Conservation (phyloP, 2,888 invertebrate genomes). For the Synergus umbraculus region DNA sequence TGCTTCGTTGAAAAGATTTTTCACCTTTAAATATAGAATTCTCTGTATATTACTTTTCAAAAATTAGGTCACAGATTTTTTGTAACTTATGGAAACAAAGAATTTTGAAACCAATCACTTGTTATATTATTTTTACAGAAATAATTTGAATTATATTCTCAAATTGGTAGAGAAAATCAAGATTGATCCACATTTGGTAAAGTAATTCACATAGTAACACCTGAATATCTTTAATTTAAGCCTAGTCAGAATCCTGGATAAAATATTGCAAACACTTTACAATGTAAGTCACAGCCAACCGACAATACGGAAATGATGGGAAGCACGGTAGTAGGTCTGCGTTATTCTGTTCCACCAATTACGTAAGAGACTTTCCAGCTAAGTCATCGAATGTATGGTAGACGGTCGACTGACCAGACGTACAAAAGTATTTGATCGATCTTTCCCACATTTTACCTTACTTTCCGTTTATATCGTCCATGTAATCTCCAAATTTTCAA, state of each 20-base stretch:
- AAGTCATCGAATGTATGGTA: conserved; percentile 50
- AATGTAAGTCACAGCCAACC: conserved; percentile 45
- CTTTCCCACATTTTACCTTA: neutral
- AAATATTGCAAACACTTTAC: conserved; percentile 17
- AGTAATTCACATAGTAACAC: neutral
- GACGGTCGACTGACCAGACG: conserved; percentile 16
- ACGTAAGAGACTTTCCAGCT: conserved; percentile 72
- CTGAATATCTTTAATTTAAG: neutral
- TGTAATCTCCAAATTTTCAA: neutral
- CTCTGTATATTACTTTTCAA: too few species aligned
- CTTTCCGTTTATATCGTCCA: neutral
- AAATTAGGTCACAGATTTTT: too few species aligned
- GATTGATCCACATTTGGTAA: neutral
- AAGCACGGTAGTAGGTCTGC: conserved; percentile 60
- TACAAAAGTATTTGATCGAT: conserved; percentile 9
- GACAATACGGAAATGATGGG: conserved; percentile 73
- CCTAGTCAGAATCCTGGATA: neutral
- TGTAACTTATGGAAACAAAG: too few species aligned
- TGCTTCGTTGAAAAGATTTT: neutral
- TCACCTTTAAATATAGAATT: neutral
- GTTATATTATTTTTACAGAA: neutral
- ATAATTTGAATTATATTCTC: neutral
- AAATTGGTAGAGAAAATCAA: neutral
- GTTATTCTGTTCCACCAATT: conserved; percentile 68
- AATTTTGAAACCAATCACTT: neutral